Conservation (phyloP, 2,888 invertebrate species). For the Apamea sordens region DNA sequence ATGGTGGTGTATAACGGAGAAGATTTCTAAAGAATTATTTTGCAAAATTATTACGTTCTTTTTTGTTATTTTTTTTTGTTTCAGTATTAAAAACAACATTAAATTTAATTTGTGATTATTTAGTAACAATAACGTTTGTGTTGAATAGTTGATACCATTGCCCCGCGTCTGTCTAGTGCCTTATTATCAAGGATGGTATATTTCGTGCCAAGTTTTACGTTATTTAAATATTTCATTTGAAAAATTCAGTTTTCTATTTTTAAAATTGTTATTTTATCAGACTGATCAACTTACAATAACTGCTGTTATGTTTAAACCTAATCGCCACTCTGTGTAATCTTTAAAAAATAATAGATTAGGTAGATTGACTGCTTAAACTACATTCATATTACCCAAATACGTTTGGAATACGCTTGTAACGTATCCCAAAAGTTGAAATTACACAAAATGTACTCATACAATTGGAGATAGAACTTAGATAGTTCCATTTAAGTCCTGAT, state of each 20-base stretch:
- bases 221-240: not conserved
- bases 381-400: not conserved
- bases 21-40: not conserved
- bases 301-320: not conserved
- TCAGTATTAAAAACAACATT: not conserved
- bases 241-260: not conserved
- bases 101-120: not conserved
- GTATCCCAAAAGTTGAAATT: not conserved
- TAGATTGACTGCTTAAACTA: not conserved
- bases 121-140: not conserved
- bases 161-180: not conserved
- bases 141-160: not conserved
- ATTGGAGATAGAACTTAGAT: constrained; percentile 28
- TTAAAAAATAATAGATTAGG: not conserved
- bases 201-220: not conserved
- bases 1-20: not conserved
- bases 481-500: constrained; percentile 53
- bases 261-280: not conserved
- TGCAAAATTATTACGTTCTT: not conserved
- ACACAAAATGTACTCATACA: constrained; percentile 16
- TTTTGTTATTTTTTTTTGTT: not conserved
- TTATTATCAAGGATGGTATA: not conserved
- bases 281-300: not conserved
- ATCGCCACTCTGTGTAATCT: not conserved
- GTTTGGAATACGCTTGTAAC: not conserved